A percentile compares a stretch with the other conserved stretches of the same genome.
phyloP scores from a whole-genome alignment of 2,888 invertebrate genomes.

The Acanthosepion esculentum region DNA sequence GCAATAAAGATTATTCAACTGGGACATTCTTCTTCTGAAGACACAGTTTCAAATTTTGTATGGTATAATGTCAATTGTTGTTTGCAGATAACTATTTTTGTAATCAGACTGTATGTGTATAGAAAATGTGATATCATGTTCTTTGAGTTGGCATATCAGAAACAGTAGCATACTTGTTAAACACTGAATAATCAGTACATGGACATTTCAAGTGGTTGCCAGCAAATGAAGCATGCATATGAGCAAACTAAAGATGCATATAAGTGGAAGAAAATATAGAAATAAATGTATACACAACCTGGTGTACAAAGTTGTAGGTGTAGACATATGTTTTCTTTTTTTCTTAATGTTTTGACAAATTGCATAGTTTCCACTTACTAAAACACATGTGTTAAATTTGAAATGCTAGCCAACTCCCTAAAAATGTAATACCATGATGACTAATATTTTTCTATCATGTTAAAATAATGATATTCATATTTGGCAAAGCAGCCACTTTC shows the following conservation, averaged over 20 bases:
- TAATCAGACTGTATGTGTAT: not conserved
- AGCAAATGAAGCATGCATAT: not conserved
- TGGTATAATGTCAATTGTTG: not conserved
- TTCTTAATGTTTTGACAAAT: not conserved
- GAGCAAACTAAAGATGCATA: not conserved
- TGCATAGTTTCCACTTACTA: not conserved
- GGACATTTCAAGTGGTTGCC: not conserved
- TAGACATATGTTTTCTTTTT: not conserved
- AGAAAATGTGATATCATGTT: not conserved
- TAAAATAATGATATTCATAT: not conserved
- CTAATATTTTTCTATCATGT: not conserved
- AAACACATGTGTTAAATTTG: not conserved
- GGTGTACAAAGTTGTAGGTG: not conserved
- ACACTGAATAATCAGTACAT: conserved; percentile 33
- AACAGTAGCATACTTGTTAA: not conserved
- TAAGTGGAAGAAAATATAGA: not conserved
- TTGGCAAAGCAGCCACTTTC: not conserved
- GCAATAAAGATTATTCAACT: not conserved
- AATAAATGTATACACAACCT: not conserved
- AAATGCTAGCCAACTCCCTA: conserved; percentile 6
- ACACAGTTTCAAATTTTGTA: not conserved
- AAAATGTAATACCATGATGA: not conserved
- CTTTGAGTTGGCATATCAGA: not conserved
- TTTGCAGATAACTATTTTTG: not conserved
- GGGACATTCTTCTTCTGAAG: not conserved